Percentiles rank a stretch among this genome's conserved stretches.
Evolutionary conservation across 2,888 invertebrate genomes (phyloP).

Genomic region (Xanthorhoe spadicearia): DNA sequence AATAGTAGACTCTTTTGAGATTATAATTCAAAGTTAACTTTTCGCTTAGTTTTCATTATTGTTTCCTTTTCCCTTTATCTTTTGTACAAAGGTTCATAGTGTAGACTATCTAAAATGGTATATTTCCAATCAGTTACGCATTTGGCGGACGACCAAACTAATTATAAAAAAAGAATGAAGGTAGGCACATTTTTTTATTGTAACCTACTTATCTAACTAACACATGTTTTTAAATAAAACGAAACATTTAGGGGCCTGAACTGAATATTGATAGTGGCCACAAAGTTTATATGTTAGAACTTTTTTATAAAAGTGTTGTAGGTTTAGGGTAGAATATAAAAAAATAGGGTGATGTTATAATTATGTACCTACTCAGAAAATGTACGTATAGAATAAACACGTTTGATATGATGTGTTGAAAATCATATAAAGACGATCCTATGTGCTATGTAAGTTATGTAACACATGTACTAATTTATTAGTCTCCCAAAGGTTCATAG

Average conservation of each 20-base stretch:
- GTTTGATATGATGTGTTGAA: too few species aligned
- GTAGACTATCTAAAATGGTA: not conserved
- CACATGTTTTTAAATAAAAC: not conserved
- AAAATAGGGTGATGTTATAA: too few species aligned
- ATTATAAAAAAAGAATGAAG: not conserved
- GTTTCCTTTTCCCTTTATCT: not conserved
- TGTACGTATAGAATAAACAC: too few species aligned
- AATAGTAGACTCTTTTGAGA: too few species aligned
- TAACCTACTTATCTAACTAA: not conserved
- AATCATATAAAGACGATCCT: too few species aligned
- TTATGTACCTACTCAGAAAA: too few species aligned
- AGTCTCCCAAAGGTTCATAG: too few species aligned
- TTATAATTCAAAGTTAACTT: too few species aligned
- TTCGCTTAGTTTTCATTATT: not conserved
- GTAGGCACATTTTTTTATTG: not conserved
- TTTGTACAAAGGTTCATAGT: not conserved
- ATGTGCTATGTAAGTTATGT: too few species aligned
- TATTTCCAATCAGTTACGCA: not conserved
- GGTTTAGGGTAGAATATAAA: too few species aligned
- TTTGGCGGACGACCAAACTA: not conserved
- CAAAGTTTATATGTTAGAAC: not conserved
- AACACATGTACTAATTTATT: too few species aligned
- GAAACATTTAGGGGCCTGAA: slow-evolving; percentile 28
- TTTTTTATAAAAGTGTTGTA: too few species aligned
- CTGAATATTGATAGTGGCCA: slow-evolving; percentile 30